Conservation (phyloP, 2,797 vertebrate genomes). For the Sebastes aleutianus region DNA sequence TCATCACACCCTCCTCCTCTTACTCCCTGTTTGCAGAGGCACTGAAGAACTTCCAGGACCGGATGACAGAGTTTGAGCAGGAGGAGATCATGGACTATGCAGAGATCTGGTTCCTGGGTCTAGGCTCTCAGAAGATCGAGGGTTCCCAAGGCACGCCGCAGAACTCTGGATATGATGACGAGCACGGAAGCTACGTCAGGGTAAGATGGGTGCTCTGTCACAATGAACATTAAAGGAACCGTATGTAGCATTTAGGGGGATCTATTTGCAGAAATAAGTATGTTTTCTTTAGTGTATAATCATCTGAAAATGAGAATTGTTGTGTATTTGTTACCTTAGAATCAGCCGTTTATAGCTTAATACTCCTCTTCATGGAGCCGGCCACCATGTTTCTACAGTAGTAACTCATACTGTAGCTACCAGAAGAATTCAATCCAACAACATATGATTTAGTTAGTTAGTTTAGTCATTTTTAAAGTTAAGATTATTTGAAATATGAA, state of each 20-base stretch:
- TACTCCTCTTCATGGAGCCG: too few species aligned
- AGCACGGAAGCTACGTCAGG: conserved; percentile 93
- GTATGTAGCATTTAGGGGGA: too few species aligned
- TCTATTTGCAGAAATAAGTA: too few species aligned
- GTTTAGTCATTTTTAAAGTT: too few species aligned
- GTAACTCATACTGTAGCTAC: not conserved
- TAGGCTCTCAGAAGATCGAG: conserved; percentile 90
- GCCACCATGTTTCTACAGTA: too few species aligned
- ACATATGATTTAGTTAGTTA: not conserved
- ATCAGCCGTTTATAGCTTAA: too few species aligned
- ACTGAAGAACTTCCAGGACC: conserved; percentile 89
- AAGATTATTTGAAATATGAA: too few species aligned
- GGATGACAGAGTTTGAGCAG: conserved; percentile 90
- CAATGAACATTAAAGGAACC: not conserved
- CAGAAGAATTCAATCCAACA: not conserved
- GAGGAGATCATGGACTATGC: conserved; percentile 92
- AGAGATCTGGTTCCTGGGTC: conserved; percentile 94
- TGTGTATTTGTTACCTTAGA: too few species aligned
- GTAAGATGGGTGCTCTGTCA: conserved; percentile 66
- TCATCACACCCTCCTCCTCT: conserved; percentile 48
- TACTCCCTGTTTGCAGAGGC: conserved; percentile 83
- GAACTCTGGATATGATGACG: conserved; percentile 91
- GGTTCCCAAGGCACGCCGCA: conserved; percentile 82
- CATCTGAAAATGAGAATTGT: too few species aligned
- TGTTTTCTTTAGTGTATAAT: too few species aligned